A percentile compares a stretch with the other conserved stretches of the same genome.
phyloP scores from a whole-genome alignment of 2,113 vertebrate genomes.

The Fulica atra region DNA sequence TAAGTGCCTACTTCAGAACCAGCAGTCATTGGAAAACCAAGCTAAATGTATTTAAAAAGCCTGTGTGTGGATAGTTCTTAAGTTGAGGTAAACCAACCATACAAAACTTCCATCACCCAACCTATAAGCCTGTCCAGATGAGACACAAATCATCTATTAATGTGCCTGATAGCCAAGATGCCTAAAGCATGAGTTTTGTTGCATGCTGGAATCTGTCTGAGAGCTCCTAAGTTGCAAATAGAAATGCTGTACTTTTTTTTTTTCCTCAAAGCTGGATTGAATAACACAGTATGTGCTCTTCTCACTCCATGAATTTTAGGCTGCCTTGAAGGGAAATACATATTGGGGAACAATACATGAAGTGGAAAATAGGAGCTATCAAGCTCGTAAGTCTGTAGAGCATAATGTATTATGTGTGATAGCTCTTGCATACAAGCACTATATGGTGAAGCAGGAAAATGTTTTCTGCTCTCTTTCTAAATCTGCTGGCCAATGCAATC shows the following conservation, averaged over 20 bases:
- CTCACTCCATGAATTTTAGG: background rate
- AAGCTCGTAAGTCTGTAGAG: background rate
- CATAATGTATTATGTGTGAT: background rate
- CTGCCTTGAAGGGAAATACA: background rate
- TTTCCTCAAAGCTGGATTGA: background rate
- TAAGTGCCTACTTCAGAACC: background rate
- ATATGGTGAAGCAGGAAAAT: background rate
- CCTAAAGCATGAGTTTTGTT: background rate
- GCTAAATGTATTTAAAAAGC: background rate
- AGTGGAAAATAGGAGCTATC: background rate
- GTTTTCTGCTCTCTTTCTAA: background rate
- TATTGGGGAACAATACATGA: background rate
- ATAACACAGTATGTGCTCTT: background rate
- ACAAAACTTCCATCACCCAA: background rate
- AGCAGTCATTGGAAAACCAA: background rate
- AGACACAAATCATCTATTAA: background rate
- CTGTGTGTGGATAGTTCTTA: background rate
- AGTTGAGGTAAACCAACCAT: background rate
- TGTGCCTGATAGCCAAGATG: background rate
- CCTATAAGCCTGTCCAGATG: background rate
- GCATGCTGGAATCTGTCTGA: background rate
- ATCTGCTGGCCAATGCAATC: background rate
- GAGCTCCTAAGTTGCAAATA: background rate
- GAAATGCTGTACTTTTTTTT: background rate
- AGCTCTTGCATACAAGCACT: background rate